Evolutionary conservation across 1,140 invertebrate species (phyloP).

Genomic region (Physella acuta): DNA sequence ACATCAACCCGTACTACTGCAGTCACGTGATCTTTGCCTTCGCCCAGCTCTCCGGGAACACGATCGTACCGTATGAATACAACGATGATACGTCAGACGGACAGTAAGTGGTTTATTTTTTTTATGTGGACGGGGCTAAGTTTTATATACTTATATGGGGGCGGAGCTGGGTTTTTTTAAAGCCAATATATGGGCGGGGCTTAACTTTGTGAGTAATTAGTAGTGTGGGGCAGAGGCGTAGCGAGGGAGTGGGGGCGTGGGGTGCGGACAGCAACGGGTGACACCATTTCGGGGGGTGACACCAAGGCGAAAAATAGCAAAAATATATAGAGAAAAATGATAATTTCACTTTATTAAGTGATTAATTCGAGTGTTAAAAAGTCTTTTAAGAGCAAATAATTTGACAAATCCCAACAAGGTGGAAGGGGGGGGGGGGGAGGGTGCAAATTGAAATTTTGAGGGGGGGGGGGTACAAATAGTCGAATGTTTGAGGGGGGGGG

Average conservation of each 20-base stretch:
- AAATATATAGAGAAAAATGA: no score
- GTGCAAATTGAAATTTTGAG: no score
- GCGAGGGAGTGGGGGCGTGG: not conserved
- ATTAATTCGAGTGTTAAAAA: no score
- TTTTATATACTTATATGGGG: not conserved
- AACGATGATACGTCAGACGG: conserved; percentile 41
- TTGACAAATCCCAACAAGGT: no score
- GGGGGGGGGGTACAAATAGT: no score
- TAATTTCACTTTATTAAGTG: no score
- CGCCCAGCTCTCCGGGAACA: conserved; percentile 65
- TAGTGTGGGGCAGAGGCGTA: not conserved
- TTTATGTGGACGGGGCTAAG: not conserved
- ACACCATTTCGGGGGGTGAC: no score
- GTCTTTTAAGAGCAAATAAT: no score
- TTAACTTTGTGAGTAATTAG: not conserved
- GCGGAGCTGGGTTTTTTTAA: not conserved
- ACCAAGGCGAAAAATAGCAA: no score
- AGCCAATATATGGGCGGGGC: not conserved
- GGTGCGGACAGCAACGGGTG: not conserved
- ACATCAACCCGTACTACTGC: conserved; percentile 73
- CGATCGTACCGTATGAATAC: conserved; percentile 37
- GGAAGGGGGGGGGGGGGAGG: no score
- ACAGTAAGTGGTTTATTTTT: not conserved
- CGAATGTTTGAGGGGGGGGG: no score
- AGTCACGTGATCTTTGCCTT: conserved; percentile 80